Evolutionary conservation across 64 coral and sea anemone genomes (phyloP), one percentile per base, ranked within the genome.

Genomic region (Porites australiensis): DNA sequence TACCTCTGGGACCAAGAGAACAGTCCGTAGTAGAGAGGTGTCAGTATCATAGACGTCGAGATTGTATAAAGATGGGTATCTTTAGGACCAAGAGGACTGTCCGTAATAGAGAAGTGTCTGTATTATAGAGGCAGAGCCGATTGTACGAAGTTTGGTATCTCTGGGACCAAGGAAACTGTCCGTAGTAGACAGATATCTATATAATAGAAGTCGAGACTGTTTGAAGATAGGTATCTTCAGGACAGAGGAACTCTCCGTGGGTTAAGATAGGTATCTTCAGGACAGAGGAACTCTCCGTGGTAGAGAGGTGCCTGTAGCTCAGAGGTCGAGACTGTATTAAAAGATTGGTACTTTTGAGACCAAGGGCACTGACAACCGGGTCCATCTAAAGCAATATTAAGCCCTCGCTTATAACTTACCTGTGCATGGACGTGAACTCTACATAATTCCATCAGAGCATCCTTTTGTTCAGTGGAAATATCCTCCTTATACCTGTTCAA

Each of bases 401-500:
- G 16, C 14, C 81, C n/a, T 77, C 15, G 19, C 46, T 5, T 81
- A 43, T 49, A 3, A 1, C 16, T 43, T 88, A 99, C 98, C 98
- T 99, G 71, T 19, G 77, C 53, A 58, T 99, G 98, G 50, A 77
- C 85, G 12, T 99, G 98, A 11, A 91, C 91, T 86, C 91, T 76
- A 69, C 94, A 99, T 19, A 99, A 77, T 52, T 99, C 98, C 75
- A 99, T 54, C 22, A 99, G 70, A 21, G 94, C 91, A 13, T 99
- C 98, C 50, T 99, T 99, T 58, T 99, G 98, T 89, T 99, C 98
- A 53, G 91, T 99, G 75, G 98, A 96, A 18, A 99, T 93, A 77
- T 99, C 98, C 86, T 99, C 98, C 37, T 99, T 99, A 63, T 99
- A 99, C 77, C 98, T 99, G 72, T 57, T 57, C 4, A 50, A 44